Evolutionary conservation across 2,797 vertebrate species (phyloP).

Genomic region (Macropus fuliginosus): DNA sequence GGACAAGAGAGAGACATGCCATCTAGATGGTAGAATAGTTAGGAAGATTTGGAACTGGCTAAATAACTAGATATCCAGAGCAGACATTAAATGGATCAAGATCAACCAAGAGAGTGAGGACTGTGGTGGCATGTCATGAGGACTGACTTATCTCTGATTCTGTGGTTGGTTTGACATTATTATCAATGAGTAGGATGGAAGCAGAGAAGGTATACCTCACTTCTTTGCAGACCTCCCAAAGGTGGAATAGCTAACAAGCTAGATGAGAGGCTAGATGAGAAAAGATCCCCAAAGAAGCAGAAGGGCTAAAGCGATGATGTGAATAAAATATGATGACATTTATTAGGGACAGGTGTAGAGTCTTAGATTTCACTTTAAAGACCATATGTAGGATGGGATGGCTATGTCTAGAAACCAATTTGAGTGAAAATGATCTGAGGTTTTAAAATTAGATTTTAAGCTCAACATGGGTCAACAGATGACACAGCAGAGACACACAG

Average conservation of each 20-base stretch:
- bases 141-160: neutral
- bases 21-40: neutral
- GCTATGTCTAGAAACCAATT: neutral
- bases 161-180: neutral
- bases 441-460: neutral
- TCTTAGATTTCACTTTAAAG: neutral
- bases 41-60: neutral
- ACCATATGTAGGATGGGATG: neutral
- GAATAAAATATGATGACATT: slow-evolving; percentile 6
- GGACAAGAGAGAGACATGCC: neutral
- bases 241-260: neutral
- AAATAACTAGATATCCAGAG: neutral
- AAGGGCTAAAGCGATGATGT: neutral
- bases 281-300: neutral
- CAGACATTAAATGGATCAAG: neutral
- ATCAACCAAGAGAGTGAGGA: neutral
- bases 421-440: neutral
- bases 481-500: neutral
- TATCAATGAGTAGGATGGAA: neutral
- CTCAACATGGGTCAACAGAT: neutral
- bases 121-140: neutral
- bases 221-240: neutral
- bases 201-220: neutral
- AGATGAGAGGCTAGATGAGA: neutral
- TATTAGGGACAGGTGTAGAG: neutral